Evolutionary conservation across 2,888 invertebrate genomes (phyloP), one percentile per base, ranked within the genome.

Genomic region (Hyppa rectilinea): DNA sequence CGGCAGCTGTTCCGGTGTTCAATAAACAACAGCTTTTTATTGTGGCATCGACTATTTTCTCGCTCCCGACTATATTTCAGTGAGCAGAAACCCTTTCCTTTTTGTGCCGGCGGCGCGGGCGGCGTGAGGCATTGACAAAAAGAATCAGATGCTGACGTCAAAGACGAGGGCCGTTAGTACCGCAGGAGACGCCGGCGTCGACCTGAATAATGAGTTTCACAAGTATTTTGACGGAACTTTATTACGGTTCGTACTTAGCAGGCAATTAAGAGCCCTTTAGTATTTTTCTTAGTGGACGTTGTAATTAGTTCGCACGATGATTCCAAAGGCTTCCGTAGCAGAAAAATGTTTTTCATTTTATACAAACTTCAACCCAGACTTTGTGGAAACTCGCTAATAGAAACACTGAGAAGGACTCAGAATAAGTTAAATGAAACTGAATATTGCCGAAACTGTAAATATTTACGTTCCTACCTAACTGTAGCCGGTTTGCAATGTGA

Each of bases 201-300:
- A 82, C 81, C 85, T 75, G 85, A 87, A 87, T 90, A 90, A 90
- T 89, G 90, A 91, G 87, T 88, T 91, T 87, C 86, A 85, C 87
- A 87, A 90, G 87, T 87, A 88, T 90, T 91, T 89, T 87, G 87
- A 88, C 84, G 85, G 82, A 88, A 88, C 87, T 88, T 89, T 87
- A 87, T 87, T 87, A 87, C 86, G 85, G 84, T 87, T 88, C 78
- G 80, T 88, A 85, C 85, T 88, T 88, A 88, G 80, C 87, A 87
- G 88, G 87, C 87, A 90, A 90, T 91, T 90, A 90, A 86, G 84
- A 75, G 78, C 81, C 82, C 84, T 86, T 85, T 84, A 80, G 84
- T 87, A 85, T 88, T 89, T 89, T 90, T 88, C 87, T 87, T 85
- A 74, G 68, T 67, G 73, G 72, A 82, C 85, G 83, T 67, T 75